Evolutionary conservation across 92 coral and sea anemone genomes (phyloP).

Genomic region (Heteractis magnifica): DNA sequence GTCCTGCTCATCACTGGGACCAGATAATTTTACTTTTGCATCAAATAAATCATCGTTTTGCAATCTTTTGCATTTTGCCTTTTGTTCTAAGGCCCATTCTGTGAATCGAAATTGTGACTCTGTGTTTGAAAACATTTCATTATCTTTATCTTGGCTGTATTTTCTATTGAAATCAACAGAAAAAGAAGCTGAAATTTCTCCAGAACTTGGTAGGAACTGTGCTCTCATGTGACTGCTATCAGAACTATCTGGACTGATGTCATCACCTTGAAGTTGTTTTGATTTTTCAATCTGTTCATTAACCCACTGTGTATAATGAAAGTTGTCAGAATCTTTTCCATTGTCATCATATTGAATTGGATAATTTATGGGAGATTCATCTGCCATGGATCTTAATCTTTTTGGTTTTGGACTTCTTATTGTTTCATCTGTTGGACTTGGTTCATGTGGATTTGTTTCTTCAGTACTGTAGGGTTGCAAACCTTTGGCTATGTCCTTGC

Average conservation of each 20-base stretch:
- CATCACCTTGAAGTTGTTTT: slow-evolving; percentile 33
- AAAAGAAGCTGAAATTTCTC: not conserved
- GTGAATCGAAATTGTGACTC: slow-evolving; percentile 34
- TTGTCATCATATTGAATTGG: not conserved
- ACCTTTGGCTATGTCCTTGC: not conserved
- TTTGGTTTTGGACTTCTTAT: slow-evolving; percentile 18
- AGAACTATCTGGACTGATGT: not conserved
- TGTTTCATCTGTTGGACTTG: not conserved
- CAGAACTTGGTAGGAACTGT: not conserved
- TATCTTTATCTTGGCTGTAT: not conserved
- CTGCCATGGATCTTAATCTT: slow-evolving; percentile 11
- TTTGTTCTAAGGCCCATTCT: slow-evolving; percentile 35
- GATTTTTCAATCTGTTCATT: slow-evolving; percentile 66
- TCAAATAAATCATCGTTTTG: not conserved
- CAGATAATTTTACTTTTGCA: not conserved
- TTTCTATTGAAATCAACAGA: not conserved
- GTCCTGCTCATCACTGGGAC: not conserved
- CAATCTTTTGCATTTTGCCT: slow-evolving; percentile 11
- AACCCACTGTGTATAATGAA: slow-evolving; percentile 87
- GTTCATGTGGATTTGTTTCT: slow-evolving; percentile 6
- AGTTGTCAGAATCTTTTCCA: slow-evolving; percentile 40
- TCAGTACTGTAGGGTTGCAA: not conserved
- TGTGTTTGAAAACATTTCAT: not conserved
- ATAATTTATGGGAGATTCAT: not conserved
- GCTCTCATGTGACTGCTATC: not conserved